These are phyloP conservation scores for Sceliomorpha sp. DNA, from an alignment of 2,888 invertebrate genomes.

Conservation along the genomic window DNA sequence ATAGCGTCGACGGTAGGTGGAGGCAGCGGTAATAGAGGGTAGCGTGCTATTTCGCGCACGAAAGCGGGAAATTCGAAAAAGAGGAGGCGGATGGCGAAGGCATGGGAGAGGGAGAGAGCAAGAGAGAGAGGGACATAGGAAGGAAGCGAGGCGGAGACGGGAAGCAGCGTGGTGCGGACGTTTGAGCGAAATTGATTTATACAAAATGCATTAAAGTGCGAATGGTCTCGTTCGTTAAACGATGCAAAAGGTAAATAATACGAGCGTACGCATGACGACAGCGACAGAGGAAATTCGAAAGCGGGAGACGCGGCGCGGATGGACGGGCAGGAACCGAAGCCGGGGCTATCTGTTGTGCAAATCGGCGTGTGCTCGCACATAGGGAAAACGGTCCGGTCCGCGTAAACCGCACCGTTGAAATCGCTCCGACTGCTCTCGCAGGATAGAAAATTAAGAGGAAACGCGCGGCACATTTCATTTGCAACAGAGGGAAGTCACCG, in stretches of 20 bases:
- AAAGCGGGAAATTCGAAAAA: slow-evolving; percentile 27
- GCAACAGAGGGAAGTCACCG: no score
- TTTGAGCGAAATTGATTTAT: slow-evolving; percentile 61
- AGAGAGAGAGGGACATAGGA: no score
- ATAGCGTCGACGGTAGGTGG: slow-evolving; percentile 19
- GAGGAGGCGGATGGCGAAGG: slow-evolving; percentile 30
- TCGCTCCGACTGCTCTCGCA: no score
- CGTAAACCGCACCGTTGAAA: no score
- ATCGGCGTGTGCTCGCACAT: no score
- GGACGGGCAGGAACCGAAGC: no score
- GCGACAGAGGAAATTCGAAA: slow-evolving; percentile 30
- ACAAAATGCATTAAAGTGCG: slow-evolving; percentile 64
- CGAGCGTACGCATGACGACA: slow-evolving; percentile 8
- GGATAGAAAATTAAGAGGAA: no score
- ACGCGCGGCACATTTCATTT: no score
- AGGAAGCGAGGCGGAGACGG: no score
- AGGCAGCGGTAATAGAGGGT: slow-evolving; percentile 2
- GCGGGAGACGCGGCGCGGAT: slow-evolving; percentile 31
- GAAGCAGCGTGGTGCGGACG: slow-evolving; percentile 33
- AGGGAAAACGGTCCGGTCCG: no score
- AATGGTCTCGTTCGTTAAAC: slow-evolving; percentile 56
- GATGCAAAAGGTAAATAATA: slow-evolving; percentile 54
- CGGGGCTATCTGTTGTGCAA: no score
- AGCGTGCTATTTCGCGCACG: slow-evolving; percentile 19
- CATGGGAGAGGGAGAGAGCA: slow-evolving; percentile 18